Evolutionary conservation across 2,113 vertebrate genomes (phyloP).

Genomic region (Acanthochromis polyacanthus): DNA sequence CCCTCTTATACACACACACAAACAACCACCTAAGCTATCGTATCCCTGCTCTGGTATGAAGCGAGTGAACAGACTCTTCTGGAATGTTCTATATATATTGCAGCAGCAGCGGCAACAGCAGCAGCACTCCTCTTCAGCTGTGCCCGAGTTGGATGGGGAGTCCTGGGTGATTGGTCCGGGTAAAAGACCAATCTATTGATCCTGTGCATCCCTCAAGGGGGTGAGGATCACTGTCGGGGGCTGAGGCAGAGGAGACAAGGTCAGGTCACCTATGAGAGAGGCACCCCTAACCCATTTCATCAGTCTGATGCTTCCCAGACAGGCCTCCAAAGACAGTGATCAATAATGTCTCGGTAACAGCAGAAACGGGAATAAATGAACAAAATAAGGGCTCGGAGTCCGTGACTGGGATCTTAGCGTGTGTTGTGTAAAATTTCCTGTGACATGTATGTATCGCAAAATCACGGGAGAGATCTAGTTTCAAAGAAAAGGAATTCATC

Average conservation of each 20-base stretch:
- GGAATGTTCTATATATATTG: slow-evolving; percentile 56
- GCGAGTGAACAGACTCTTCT: slow-evolving; percentile 44
- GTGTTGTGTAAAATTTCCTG: slow-evolving; percentile 12
- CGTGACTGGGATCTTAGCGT: neutral
- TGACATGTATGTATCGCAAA: neutral
- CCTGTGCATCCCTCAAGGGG: slow-evolving; percentile 50
- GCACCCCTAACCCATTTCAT: slow-evolving; percentile 72
- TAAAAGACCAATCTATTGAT: slow-evolving; percentile 75
- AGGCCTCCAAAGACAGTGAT: slow-evolving; percentile 55
- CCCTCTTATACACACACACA: slow-evolving; percentile 35
- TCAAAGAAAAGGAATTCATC: slow-evolving; percentile 25
- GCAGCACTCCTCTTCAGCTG: slow-evolving; percentile 30
- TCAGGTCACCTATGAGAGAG: slow-evolving; percentile 75
- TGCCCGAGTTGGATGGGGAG: slow-evolving; percentile 41
- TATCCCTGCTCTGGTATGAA: slow-evolving; percentile 47
- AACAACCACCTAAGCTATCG: slow-evolving; percentile 43
- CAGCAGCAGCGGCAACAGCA: slow-evolving; percentile 16
- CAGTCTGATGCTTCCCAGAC: slow-evolving; percentile 63
- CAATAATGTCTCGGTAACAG: slow-evolving; percentile 59
- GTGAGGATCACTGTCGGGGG: slow-evolving; percentile 73
- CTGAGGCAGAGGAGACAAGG: slow-evolving; percentile 77
- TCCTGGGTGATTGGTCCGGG: slow-evolving; percentile 63
- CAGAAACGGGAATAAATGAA: slow-evolving; percentile 22
- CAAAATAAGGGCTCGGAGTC: neutral
- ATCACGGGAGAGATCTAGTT: slow-evolving; percentile 21